These are phyloP conservation scores for Xerus inauris DNA, from an alignment of 2,113 vertebrate genomes.

Conservation along the genomic window DNA sequence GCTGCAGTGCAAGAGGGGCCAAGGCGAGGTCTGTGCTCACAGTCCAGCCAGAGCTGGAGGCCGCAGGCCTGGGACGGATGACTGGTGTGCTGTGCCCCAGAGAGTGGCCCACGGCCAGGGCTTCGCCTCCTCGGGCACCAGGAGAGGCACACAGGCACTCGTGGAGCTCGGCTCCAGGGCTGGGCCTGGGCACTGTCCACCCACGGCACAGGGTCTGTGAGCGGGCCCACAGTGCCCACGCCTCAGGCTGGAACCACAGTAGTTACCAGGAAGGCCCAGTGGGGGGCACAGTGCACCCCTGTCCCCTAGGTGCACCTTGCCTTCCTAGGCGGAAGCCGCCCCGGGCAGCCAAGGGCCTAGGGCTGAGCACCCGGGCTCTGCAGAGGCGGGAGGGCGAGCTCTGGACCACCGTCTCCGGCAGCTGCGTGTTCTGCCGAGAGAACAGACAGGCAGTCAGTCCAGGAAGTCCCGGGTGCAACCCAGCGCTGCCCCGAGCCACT, in stretches of 20 bases:
- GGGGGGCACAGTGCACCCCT: slow-evolving; percentile 90
- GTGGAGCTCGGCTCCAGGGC: not conserved
- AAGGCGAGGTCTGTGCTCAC: not conserved
- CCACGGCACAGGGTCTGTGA: not conserved
- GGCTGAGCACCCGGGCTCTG: slow-evolving; percentile 85
- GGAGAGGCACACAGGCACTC: not conserved
- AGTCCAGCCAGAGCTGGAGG: not conserved
- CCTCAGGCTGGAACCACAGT: slow-evolving; percentile 74
- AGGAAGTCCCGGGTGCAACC: too few relatives aligned
- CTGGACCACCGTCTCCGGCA: slow-evolving; percentile 88
- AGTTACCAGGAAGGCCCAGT: slow-evolving; percentile 83
- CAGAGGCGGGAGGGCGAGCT: slow-evolving; percentile 91
- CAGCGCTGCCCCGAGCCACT: not conserved
- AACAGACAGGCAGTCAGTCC: slow-evolving; percentile 36
- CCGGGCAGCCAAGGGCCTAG: slow-evolving; percentile 86
- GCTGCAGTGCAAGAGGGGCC: too few relatives aligned
- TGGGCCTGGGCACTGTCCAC: not conserved
- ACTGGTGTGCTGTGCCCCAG: not conserved
- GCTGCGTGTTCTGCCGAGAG: slow-evolving; percentile 87
- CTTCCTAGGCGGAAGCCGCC: slow-evolving; percentile 89
- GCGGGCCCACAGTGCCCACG: slow-evolving; percentile 79
- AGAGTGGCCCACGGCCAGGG: not conserved
- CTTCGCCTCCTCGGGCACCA: not conserved
- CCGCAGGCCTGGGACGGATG: not conserved
- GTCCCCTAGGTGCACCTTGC: slow-evolving; percentile 88